Conservation (phyloP, 2,888 invertebrate species). For the Chydorus sphaericus region DNA sequence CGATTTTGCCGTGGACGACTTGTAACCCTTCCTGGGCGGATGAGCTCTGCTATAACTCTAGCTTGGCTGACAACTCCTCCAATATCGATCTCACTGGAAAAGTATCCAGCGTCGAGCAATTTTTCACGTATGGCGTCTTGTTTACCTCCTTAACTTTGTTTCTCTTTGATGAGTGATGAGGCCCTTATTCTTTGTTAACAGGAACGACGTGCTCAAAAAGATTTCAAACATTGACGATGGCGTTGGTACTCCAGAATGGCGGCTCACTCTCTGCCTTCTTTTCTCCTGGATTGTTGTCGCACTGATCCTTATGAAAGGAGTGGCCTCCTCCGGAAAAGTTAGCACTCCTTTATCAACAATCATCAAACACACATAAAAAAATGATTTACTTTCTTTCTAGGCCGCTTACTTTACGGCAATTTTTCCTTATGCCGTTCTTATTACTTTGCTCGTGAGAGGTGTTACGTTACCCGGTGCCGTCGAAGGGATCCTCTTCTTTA, state of each 20-base stretch:
- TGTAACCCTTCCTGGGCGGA: constrained; percentile 44
- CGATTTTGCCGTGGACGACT: constrained; percentile 53
- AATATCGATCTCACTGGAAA: background rate
- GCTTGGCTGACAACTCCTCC: background rate
- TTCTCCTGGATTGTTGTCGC: constrained; percentile 53
- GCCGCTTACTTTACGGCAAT: constrained; percentile 69
- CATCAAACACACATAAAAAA: too few relatives aligned
- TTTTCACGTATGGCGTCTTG: background rate
- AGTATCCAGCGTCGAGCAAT: constrained; percentile 9
- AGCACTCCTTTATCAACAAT: too few relatives aligned
- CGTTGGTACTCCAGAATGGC: constrained; percentile 48
- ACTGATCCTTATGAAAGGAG: constrained; percentile 42
- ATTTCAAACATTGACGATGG: constrained; percentile 35
- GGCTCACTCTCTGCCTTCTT: constrained; percentile 47
- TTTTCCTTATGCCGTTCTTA: constrained; percentile 65
- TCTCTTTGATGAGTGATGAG: background rate
- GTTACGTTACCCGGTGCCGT: constrained; percentile 50
- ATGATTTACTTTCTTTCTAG: too few relatives aligned
- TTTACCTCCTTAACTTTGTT: background rate
- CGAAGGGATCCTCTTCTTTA: constrained; percentile 59
- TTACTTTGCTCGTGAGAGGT: constrained; percentile 53
- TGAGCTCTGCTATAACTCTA: background rate
- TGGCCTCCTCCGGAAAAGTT: constrained; percentile 15
- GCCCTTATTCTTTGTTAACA: background rate
- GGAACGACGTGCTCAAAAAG: constrained; percentile 26